Evolutionary conservation across 2,888 invertebrate genomes (phyloP).

Genomic region (Epicampocera succincta): DNA sequence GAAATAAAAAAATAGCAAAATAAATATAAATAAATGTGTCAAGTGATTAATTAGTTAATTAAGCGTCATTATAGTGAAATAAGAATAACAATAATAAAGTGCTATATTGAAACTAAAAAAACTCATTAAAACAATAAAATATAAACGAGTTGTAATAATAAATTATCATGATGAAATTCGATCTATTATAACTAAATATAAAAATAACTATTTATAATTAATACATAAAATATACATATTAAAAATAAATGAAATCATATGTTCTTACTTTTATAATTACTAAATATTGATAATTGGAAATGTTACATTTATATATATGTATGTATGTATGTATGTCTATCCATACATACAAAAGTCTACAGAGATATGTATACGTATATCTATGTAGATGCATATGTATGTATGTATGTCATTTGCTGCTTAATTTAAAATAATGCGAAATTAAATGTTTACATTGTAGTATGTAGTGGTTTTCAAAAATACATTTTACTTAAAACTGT

Average conservation of each 20-base stretch:
- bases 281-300: too few relatives aligned
- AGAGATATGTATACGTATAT: background rate
- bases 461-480: constrained; percentile 45
- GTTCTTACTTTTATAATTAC: too few relatives aligned
- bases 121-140: constrained; percentile 1
- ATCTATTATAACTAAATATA: constrained; percentile 29
- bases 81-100: constrained; percentile 2
- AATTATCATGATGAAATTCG: constrained; percentile 63
- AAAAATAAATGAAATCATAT: background rate
- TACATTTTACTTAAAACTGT: constrained; percentile 60
- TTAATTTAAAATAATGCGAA: background rate
- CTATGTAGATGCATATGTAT: background rate
- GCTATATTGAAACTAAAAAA: background rate
- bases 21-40: constrained; percentile 22
- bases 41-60: constrained; percentile 45
- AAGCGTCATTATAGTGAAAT: constrained; percentile 10
- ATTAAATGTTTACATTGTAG: constrained; percentile 7
- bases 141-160: constrained; percentile 53
- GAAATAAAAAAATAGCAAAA: constrained; percentile 21
- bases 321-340: too few relatives aligned
- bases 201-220: constrained; percentile 11
- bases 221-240: background rate
- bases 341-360: background rate
- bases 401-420: background rate
- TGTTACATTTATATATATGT: too few relatives aligned